Conservation (phyloP, 2,888 invertebrate species). For the Leptinotarsa tumamoca region DNA sequence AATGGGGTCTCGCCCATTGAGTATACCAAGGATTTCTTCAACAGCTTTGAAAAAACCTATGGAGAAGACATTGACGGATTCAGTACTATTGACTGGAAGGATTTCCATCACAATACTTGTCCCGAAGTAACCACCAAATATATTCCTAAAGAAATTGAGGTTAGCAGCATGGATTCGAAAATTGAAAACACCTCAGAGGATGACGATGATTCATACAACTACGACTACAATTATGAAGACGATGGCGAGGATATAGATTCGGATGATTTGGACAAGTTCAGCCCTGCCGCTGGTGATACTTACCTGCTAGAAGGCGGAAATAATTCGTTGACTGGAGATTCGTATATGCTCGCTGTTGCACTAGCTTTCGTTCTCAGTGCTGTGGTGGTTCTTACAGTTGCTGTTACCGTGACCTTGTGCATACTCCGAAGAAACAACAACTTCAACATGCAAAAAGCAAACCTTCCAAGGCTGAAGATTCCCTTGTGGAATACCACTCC, state of each 20-base stretch:
- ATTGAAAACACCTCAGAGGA: slow-evolving; percentile 55
- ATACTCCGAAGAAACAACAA: slow-evolving; percentile 59
- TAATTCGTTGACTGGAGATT: slow-evolving; percentile 50
- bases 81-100: slow-evolving; percentile 45
- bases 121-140: slow-evolving; percentile 36
- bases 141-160: slow-evolving; percentile 27
- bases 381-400: slow-evolving; percentile 68
- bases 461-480: slow-evolving; percentile 62
- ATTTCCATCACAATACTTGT: slow-evolving; percentile 46
- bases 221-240: slow-evolving; percentile 42
- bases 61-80: slow-evolving; percentile 50
- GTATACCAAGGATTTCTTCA: slow-evolving; percentile 45
- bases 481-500: slow-evolving; percentile 59
- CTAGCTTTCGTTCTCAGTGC: slow-evolving; percentile 72
- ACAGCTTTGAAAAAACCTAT: slow-evolving; percentile 46
- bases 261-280: slow-evolving; percentile 38
- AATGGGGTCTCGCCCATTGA: slow-evolving; percentile 71
- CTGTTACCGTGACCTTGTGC: slow-evolving; percentile 60
- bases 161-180: slow-evolving; percentile 1
- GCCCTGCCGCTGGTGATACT: slow-evolving; percentile 27
- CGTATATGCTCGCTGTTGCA: slow-evolving; percentile 62
- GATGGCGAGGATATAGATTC: slow-evolving; percentile 64
- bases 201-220: slow-evolving; percentile 49
- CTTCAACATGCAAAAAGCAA: slow-evolving; percentile 58
- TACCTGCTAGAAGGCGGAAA: slow-evolving; percentile 23